These are phyloP conservation scores for Podilymbus podiceps DNA, from an alignment of 2,113 vertebrate genomes.

Conservation along the genomic window DNA sequence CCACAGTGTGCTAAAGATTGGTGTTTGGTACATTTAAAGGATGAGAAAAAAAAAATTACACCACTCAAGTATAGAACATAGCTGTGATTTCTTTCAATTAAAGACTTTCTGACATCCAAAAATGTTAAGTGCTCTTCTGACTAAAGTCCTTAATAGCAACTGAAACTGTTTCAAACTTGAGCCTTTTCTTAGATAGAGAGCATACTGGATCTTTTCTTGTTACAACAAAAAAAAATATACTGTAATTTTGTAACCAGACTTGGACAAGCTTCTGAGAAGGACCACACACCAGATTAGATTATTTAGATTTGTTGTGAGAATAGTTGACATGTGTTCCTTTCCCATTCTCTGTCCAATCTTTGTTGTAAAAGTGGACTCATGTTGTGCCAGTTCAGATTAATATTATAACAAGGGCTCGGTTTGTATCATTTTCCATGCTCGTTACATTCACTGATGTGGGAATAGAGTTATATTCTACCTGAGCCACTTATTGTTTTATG, in stretches of 20 bases:
- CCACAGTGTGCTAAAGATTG: not conserved
- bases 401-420: conserved; percentile 46
- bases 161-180: not conserved
- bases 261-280: conserved; percentile 57
- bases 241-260: conserved; percentile 50
- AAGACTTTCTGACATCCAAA: not conserved
- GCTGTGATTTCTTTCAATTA: not conserved
- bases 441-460: conserved; percentile 18
- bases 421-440: conserved; percentile 37
- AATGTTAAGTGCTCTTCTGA: not conserved
- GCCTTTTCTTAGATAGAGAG: not conserved
- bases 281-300: conserved; percentile 58
- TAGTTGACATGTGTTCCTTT: conserved; percentile 37
- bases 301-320: conserved; percentile 51
- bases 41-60: not conserved
- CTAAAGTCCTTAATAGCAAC: not conserved
- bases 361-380: conserved; percentile 54
- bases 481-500: conserved; percentile 1
- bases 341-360: conserved; percentile 44
- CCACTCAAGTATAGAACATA: not conserved
- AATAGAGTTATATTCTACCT: conserved; percentile 10
- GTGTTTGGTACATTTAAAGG: not conserved
- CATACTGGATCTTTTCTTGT: not conserved
- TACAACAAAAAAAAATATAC: not conserved
- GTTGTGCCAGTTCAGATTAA: conserved; percentile 64